These are phyloP conservation scores for Glareola pratincola DNA, from an alignment of 2,113 vertebrate species.

Conservation along the genomic window DNA sequence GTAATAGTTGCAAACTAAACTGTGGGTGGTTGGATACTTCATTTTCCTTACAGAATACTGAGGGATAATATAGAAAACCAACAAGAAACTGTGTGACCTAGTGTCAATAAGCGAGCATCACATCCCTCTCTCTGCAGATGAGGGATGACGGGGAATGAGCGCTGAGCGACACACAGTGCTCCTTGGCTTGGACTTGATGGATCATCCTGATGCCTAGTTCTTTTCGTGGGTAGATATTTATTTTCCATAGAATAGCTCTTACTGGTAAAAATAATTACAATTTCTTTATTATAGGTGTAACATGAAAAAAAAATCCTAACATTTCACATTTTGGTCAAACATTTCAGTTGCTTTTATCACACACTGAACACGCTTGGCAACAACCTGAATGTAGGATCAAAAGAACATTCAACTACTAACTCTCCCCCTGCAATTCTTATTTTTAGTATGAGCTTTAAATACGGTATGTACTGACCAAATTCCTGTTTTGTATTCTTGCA, in stretches of 20 bases:
- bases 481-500: neutral
- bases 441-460: neutral
- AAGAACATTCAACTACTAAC: neutral
- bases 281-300: neutral
- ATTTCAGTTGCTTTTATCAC: neutral
- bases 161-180: rapidly evolving
- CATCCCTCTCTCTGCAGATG: neutral
- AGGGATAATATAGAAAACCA: neutral
- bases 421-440: neutral
- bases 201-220: neutral
- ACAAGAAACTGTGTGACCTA: neutral
- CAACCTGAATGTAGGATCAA: neutral
- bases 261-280: neutral
- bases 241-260: neutral
- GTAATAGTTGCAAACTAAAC: neutral
- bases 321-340: neutral
- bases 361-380: neutral
- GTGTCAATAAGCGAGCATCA: neutral
- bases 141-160: neutral
- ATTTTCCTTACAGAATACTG: neutral
- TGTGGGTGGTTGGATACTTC: neutral
- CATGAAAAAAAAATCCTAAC: neutral
- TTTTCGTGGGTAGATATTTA: neutral
- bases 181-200: neutral
- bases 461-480: neutral